A percentile compares a stretch with the other conserved stretches of the same genome.
These are phyloP conservation scores for Chionis minor DNA, from an alignment of 2,113 vertebrate genomes.

Conservation along the genomic window DNA sequence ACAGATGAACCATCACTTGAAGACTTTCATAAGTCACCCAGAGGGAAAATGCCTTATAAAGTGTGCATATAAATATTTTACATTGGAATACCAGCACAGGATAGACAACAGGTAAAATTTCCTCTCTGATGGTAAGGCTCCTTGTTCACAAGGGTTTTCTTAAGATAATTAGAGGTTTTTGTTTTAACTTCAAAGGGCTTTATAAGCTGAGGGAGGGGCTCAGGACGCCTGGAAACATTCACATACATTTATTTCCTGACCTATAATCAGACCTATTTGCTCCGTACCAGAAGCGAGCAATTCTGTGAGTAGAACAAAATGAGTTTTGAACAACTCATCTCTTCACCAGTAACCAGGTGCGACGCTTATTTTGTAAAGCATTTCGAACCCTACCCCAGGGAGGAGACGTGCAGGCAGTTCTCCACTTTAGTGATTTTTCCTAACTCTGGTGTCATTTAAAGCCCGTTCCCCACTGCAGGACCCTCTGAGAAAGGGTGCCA, in stretches of 20 bases:
- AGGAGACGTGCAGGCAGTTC: not conserved
- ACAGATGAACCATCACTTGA: not conserved
- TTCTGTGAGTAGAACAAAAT: not conserved
- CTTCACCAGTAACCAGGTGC: not conserved
- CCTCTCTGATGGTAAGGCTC: not conserved
- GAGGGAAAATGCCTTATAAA: not conserved
- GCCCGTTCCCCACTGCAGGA: not conserved
- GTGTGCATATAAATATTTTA: not conserved
- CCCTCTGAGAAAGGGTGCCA: not conserved
- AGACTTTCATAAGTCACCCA: not conserved
- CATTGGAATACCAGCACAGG: not conserved
- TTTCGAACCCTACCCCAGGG: not conserved
- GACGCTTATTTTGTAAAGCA: not conserved
- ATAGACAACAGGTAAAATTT: not conserved
- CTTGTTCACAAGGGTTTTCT: not conserved
- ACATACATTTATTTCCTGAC: not conserved
- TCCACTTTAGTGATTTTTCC: not conserved
- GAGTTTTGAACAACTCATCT: not conserved
- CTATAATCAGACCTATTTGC: not conserved
- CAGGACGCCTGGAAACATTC: not conserved
- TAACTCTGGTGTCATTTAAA: not conserved
- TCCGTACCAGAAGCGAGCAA: not conserved
- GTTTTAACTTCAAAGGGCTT: not conserved
- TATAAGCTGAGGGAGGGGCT: not conserved
- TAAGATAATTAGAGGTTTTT: not conserved